Conservation (phyloP, 2,797 vertebrate species). For the Muscicapa striata region DNA sequence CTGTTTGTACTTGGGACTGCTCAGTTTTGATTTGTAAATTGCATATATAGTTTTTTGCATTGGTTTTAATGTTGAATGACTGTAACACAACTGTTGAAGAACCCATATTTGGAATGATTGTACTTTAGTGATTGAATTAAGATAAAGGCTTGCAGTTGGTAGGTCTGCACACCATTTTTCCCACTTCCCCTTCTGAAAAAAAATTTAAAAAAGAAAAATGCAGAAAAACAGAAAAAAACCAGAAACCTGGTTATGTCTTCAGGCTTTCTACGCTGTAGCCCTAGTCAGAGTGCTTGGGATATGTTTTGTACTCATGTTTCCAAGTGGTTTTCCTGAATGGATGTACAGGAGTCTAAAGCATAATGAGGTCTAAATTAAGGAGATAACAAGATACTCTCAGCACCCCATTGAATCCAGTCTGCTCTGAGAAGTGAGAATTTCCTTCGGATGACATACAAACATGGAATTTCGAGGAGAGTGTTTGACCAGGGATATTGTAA, state of each 20-base stretch:
- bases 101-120: background rate
- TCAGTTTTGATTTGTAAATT: conserved; percentile 42
- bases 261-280: background rate
- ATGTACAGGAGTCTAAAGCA: background rate
- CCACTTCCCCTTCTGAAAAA: background rate
- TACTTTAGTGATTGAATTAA: background rate
- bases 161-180: background rate
- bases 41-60: background rate
- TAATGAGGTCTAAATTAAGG: background rate
- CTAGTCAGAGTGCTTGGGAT: background rate
- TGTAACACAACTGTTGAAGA: background rate
- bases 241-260: background rate
- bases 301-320: background rate
- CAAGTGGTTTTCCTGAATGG: background rate
- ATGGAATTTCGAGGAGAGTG: background rate
- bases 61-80: background rate
- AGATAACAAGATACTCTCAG: background rate
- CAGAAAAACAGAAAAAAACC: background rate
- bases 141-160: background rate
- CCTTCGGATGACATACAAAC: background rate
- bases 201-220: background rate
- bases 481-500: background rate
- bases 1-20: conserved; percentile 19
- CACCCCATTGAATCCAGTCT: background rate
- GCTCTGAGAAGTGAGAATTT: conserved; percentile 1